phyloP scores from a whole-genome alignment of 1,140 invertebrate species.

The Uloborus diversus region DNA sequence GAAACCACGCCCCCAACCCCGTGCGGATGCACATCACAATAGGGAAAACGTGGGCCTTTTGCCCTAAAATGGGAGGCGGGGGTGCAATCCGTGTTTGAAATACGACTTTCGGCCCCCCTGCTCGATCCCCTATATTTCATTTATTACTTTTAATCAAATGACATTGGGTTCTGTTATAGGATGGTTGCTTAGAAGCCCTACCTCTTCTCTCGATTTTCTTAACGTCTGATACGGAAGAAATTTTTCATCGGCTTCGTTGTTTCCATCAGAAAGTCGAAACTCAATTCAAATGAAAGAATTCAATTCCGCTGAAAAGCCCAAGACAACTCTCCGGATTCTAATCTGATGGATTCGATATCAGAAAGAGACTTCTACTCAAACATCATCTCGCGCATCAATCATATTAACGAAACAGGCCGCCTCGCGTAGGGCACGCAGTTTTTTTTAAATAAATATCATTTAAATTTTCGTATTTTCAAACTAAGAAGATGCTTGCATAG shows the following conservation, averaged over 20 bases:
- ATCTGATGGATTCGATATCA: no score
- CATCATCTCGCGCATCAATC: no score
- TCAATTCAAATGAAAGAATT: not conserved
- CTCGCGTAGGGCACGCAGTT: no score
- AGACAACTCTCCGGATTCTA: no score
- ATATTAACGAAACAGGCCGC: no score
- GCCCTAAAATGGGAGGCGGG: constrained; percentile 31
- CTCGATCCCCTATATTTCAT: constrained; percentile 27
- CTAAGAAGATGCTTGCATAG: no score
- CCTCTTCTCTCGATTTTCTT: not conserved
- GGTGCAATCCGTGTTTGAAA: constrained; percentile 30
- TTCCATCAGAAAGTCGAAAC: not conserved
- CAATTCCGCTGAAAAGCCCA: no score
- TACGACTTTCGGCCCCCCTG: constrained; percentile 23
- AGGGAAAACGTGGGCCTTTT: constrained; percentile 30
- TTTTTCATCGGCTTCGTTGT: not conserved
- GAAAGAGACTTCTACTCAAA: no score
- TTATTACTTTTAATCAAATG: constrained; percentile 52
- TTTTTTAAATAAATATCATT: no score
- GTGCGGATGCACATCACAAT: constrained; percentile 47
- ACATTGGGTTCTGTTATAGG: constrained; percentile 20
- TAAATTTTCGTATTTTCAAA: no score
- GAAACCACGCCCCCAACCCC: constrained; percentile 6
- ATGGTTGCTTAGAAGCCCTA: not conserved
- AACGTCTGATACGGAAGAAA: not conserved